These are phyloP conservation scores for Dolomedes plantarius DNA, from an alignment of 2,888 invertebrate genomes.

Conservation along the genomic window DNA sequence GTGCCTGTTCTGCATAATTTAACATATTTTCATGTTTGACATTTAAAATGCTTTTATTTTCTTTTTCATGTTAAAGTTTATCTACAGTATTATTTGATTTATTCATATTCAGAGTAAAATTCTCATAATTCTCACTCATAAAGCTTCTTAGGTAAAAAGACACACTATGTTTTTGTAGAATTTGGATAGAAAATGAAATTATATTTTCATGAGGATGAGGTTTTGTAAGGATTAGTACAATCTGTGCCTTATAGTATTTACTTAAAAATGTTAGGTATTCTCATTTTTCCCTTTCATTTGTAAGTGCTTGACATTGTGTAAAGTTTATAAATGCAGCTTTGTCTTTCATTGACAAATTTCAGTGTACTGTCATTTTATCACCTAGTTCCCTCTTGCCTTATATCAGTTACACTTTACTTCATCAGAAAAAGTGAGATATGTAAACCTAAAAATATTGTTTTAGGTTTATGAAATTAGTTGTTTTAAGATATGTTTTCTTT, in stretches of 20 bases:
- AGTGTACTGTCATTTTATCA: background rate
- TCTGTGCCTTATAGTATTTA: conserved; percentile 57
- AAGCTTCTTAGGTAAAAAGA: background rate
- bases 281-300: background rate
- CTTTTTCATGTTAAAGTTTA: too few relatives aligned
- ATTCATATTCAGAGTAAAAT: background rate
- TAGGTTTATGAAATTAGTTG: too few relatives aligned
- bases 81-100: background rate
- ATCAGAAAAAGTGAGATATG: too few relatives aligned
- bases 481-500: too few relatives aligned
- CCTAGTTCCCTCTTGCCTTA: too few relatives aligned
- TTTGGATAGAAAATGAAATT: background rate
- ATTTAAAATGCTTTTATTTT: too few relatives aligned
- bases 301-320: background rate
- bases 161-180: conserved; percentile 2
- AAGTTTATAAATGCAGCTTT: background rate
- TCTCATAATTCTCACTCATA: background rate
- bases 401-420: too few relatives aligned
- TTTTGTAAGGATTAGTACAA: conserved; percentile 39
- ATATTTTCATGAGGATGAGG: conserved; percentile 3
- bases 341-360: background rate
- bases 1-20: background rate
- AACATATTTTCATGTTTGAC: too few relatives aligned
- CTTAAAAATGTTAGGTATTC: background rate
- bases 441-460: too few relatives aligned